These are phyloP conservation scores for Malacoraja senta DNA, from an alignment of 2,797 vertebrate genomes.

Conservation along the genomic window DNA sequence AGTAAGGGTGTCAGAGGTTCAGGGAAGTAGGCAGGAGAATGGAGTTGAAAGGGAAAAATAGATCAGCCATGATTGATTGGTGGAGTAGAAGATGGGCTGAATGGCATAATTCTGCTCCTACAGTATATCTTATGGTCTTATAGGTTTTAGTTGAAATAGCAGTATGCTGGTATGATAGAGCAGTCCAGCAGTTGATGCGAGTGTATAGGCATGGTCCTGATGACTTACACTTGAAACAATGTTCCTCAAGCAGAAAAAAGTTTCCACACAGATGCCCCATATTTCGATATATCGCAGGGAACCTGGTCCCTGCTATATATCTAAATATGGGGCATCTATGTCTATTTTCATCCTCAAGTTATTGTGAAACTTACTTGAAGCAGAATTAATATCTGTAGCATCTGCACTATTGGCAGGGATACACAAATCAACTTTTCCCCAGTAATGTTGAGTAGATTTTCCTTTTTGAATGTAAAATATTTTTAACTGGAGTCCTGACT, in stretches of 20 bases:
- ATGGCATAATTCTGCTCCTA: too few species aligned
- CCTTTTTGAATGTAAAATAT: not conserved
- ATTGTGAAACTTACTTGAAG: not conserved
- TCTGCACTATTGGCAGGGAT: not conserved
- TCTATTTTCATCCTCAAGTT: not conserved
- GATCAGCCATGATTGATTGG: too few species aligned
- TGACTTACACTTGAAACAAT: not conserved
- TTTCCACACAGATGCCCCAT: too few species aligned
- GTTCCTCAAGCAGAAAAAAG: not conserved
- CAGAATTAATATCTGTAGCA: not conserved
- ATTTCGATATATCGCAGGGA: too few species aligned
- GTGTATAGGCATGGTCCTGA: not conserved
- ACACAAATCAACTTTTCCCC: not conserved
- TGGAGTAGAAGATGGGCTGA: too few species aligned
- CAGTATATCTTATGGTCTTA: not conserved
- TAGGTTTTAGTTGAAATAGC: not conserved
- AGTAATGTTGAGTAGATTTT: not conserved
- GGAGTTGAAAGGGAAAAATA: too few species aligned
- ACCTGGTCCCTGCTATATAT: not conserved
- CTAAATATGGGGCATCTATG: not conserved
- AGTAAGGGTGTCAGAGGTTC: too few species aligned
- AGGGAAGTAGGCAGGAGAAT: too few species aligned
- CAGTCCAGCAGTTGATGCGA: not conserved
- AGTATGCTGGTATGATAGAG: not conserved
- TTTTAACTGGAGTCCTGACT: not conserved